phyloP scores from a whole-genome alignment of 2,113 vertebrate species.

The Pycnonotus jocosus region DNA sequence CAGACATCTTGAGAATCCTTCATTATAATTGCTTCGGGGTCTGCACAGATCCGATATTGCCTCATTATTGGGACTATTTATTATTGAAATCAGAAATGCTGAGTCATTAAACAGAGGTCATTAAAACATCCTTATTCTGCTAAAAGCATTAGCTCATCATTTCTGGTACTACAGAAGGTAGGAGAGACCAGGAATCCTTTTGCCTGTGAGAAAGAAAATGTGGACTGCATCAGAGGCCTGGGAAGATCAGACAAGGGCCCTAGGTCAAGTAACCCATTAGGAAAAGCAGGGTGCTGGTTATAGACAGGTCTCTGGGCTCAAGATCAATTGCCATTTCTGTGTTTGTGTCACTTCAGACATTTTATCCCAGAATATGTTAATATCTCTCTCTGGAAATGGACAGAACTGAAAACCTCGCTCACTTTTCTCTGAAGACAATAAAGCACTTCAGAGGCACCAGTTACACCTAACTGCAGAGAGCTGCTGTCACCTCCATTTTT shows the following conservation, averaged over 20 bases:
- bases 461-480: not conserved
- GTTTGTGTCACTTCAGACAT: not conserved
- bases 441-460: not conserved
- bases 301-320: not conserved
- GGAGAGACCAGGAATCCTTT: not conserved
- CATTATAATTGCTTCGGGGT: not conserved
- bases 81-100: not conserved
- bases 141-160: constrained; percentile 15
- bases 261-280: not conserved
- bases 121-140: not conserved
- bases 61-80: not conserved
- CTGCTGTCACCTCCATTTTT: not conserved
- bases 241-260: not conserved
- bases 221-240: not conserved
- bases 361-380: not conserved
- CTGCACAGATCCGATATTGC: not conserved
- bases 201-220: not conserved
- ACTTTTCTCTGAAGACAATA: not conserved
- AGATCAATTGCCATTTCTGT: not conserved
- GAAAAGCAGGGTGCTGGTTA: not conserved
- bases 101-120: constrained; percentile 42
- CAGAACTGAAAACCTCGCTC: not conserved
- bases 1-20: not conserved
- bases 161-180: not conserved
- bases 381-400: not conserved